A percentile compares a stretch with the other conserved stretches of the same genome.
phyloP scores from a whole-genome alignment of 1,140 invertebrate genomes.

The Halesus radiatus region DNA sequence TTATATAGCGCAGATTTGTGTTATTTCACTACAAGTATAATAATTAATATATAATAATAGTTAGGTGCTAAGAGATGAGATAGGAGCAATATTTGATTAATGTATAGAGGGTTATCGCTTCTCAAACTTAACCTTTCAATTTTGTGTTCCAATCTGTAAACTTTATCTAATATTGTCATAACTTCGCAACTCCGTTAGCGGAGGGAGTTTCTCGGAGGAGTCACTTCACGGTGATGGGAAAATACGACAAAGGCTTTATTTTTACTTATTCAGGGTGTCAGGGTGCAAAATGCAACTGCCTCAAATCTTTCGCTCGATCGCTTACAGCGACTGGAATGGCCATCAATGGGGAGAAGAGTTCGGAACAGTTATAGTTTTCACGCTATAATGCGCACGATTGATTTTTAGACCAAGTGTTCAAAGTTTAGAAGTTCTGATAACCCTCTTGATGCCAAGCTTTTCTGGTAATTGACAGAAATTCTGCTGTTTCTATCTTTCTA shows the following conservation, averaged over 20 bases:
- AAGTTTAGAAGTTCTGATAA: slow-evolving; percentile 39
- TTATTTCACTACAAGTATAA: no score
- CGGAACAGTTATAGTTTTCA: slow-evolving; percentile 25
- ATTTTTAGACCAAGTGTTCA: not conserved
- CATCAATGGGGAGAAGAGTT: slow-evolving; percentile 25
- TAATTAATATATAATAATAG: no score
- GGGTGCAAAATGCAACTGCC: slow-evolving; percentile 41
- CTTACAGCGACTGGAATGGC: slow-evolving; percentile 7
- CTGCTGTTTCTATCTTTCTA: no score
- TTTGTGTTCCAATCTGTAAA: slow-evolving; percentile 11
- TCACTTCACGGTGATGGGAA: not conserved
- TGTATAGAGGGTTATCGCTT: slow-evolving; percentile 9
- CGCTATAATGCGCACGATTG: not conserved
- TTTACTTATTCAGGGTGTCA: not conserved
- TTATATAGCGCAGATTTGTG: no score
- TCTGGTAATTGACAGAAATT: no score
- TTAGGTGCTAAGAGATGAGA: no score
- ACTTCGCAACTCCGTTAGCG: slow-evolving; percentile 13
- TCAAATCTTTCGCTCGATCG: slow-evolving; percentile 37
- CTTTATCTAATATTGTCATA: slow-evolving; percentile 31
- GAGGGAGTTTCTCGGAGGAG: not conserved
- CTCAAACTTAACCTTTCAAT: slow-evolving; percentile 12
- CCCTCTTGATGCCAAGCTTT: not conserved
- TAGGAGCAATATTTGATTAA: not conserved
- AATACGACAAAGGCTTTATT: slow-evolving; percentile 35